Evolutionary conservation across 2,113 vertebrate species (phyloP), one percentile per base, ranked within the genome.

Genomic region (Xiphophorus hellerii): DNA sequence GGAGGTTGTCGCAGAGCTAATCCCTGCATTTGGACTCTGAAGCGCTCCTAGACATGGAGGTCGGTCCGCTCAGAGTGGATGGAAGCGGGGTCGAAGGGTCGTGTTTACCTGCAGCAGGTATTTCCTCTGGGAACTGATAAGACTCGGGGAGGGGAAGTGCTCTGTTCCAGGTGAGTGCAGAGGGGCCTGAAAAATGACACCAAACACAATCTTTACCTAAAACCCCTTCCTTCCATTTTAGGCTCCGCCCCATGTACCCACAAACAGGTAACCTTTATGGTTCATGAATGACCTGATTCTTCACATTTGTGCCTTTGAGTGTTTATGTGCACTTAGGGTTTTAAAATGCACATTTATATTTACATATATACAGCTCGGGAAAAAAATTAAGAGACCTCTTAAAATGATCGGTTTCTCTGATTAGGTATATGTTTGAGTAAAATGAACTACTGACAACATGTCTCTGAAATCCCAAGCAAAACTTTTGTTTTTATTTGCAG

Each of bases 71-170:
- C 77, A 84, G 81, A 89, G 89, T 71, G 84, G 92, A 93, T 87
- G 90, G 91, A 89, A 80, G 35, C 74, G 89, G 77, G 94, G 94
- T 95, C 90, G 80, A 65, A 66, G 90, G 94, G 94, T 95, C 89
- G 68, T 95, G 93, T 95, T 94, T 95, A 95, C 94, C 93, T 95
- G 93, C 66, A 78, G 87, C 93, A 94, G 94, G 94, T 94, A 95
- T 94, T 95, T 95, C 95, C 95, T 95, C 92, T 90, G 81, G 88
- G 89, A 87, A 83, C 94, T 92, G 95, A 95, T 95, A 95, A 95
- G 95, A 82, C 85, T 73, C 51, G 30, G 83, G 83, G 91, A 94
- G 85, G 92, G 94, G 94, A 95, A 95, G 94, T 94, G 87, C 91
- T 94, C 91, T 77, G 94, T 95, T 95, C 94, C 95, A 94, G 95